Conservation (phyloP, 2,113 vertebrate species). For the Pollimyrus isidori region DNA sequence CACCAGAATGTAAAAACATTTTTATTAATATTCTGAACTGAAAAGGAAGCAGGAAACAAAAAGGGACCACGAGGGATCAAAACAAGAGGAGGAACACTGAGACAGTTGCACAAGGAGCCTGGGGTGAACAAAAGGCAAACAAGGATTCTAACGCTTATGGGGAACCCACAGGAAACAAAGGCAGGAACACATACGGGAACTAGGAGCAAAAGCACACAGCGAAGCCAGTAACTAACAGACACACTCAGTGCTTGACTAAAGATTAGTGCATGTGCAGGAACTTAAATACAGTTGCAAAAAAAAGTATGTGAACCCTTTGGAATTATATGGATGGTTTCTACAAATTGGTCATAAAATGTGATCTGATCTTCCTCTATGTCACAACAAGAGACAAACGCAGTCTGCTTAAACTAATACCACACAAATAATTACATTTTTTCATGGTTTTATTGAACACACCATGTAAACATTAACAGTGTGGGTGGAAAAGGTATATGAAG, state of each 20-base stretch:
- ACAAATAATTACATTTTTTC: too few relatives aligned
- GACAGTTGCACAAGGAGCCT: background rate
- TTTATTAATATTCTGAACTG: background rate
- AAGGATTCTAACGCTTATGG: background rate
- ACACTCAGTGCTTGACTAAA: background rate
- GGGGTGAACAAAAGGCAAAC: background rate
- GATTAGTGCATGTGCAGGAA: background rate
- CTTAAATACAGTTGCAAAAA: background rate
- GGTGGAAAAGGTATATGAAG: too few relatives aligned
- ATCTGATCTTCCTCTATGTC: too few relatives aligned
- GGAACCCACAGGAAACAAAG: background rate
- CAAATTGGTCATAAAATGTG: too few relatives aligned
- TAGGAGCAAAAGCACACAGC: background rate
- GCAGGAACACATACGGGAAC: background rate
- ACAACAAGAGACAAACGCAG: too few relatives aligned
- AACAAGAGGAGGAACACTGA: background rate
- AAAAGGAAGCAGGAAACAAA: background rate
- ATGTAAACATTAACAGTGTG: too few relatives aligned
- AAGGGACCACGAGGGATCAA: background rate
- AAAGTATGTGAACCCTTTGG: too few relatives aligned
- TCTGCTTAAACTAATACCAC: too few relatives aligned
- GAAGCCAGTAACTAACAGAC: background rate
- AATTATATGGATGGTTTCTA: too few relatives aligned
- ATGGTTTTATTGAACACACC: too few relatives aligned
- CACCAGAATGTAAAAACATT: background rate